A percentile compares a stretch with the other conserved stretches of the same genome.
Evolutionary conservation across 1,140 invertebrate species (phyloP).

Genomic region (Nautilus pompilius): DNA sequence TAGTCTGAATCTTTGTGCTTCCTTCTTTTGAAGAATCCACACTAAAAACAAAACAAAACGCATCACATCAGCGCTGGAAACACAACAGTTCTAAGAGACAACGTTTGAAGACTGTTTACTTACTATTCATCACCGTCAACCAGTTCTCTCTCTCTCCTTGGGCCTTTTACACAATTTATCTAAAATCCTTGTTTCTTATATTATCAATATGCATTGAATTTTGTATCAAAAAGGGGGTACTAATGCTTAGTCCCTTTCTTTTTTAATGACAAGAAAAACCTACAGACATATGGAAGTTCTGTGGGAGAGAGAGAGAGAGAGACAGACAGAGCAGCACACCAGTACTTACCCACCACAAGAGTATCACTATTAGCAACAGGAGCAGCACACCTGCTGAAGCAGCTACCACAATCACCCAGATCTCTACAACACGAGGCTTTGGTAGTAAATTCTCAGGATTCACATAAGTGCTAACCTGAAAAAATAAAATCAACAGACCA

Average conservation of each 20-base stretch:
- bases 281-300: background rate
- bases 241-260: background rate
- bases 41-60: constrained; percentile 25
- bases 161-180: too few species aligned
- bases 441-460: constrained; percentile 29
- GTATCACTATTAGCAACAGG: constrained; percentile 30
- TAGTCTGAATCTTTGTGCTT: constrained; percentile 25
- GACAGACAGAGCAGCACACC: background rate
- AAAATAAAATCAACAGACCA: constrained; percentile 1
- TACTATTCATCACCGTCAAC: background rate
- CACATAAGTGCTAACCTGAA: constrained; percentile 32
- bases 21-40: constrained; percentile 42
- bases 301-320: too few species aligned
- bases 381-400: constrained; percentile 30
- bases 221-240: background rate
- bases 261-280: background rate
- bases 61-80: background rate
- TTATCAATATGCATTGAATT: background rate
- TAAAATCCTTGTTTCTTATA: too few species aligned
- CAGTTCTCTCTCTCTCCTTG: background rate
- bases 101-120: background rate
- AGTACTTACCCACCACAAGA: constrained; percentile 43
- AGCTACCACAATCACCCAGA: constrained; percentile 36
- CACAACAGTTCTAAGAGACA: background rate
- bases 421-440: constrained; percentile 21